Evolutionary conservation across 2,797 vertebrate genomes (phyloP).

Genomic region (Falco biarmicus): DNA sequence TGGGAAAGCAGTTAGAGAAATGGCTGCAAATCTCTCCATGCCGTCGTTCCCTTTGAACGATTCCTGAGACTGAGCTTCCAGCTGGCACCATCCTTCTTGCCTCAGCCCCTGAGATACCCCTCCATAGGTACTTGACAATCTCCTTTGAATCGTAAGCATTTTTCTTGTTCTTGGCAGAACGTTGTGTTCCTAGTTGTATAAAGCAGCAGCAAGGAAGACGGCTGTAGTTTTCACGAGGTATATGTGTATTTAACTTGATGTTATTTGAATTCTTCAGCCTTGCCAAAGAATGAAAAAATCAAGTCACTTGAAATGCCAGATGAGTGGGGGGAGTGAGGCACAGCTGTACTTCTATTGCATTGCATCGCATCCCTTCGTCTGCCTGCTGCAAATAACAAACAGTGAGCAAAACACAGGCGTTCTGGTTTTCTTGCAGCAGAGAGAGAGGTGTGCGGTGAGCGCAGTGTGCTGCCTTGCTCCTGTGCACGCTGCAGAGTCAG

Average conservation of each 20-base stretch:
- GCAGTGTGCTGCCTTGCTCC: background rate
- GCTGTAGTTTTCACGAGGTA: background rate
- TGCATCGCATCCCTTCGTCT: background rate
- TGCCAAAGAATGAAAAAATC: background rate
- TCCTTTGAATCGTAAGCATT: background rate
- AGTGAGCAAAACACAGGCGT: background rate
- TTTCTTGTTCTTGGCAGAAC: background rate
- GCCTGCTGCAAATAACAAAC: too few relatives aligned
- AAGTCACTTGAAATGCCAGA: background rate
- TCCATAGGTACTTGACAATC: background rate
- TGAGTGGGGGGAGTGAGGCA: background rate
- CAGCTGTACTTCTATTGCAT: fast-evolving
- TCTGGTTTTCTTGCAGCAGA: background rate
- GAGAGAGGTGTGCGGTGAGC: background rate
- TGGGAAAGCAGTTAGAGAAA: background rate
- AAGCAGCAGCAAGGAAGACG: background rate
- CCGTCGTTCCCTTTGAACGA: background rate
- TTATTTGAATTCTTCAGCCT: background rate
- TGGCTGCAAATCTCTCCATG: background rate
- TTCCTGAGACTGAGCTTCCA: background rate
- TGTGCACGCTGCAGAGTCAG: background rate
- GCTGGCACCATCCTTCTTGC: background rate
- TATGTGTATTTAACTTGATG: background rate
- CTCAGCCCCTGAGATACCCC: background rate
- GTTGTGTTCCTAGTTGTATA: background rate